Conservation (phyloP, 1,140 invertebrate genomes). For the Sitodiplosis mosellana region DNA sequence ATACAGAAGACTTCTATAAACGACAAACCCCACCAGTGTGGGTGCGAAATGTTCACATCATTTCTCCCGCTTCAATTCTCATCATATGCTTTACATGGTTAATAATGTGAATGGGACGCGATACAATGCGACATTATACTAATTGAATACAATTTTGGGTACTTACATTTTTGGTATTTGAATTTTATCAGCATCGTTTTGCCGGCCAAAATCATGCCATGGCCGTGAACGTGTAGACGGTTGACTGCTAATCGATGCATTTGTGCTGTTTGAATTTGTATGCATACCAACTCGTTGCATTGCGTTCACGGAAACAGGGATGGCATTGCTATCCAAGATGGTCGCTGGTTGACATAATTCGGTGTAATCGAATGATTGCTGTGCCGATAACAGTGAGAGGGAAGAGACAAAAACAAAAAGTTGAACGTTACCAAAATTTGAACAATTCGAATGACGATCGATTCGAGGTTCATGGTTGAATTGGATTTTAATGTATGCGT, state of each 20-base stretch:
- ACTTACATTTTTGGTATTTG: conserved; percentile 97
- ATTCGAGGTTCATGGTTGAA: background rate
- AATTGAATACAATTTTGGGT: conserved; percentile 1
- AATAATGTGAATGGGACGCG: too few relatives aligned
- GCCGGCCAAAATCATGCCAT: conserved; percentile 81
- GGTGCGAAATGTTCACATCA: too few relatives aligned
- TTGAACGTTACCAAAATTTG: background rate
- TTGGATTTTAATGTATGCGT: too few relatives aligned
- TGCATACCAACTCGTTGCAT: conserved; percentile 22
- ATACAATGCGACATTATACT: background rate
- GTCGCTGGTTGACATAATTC: conserved; percentile 56
- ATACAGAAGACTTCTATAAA: too few relatives aligned
- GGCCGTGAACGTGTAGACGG: conserved; percentile 53
- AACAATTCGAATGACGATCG: background rate
- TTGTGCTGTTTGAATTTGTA: conserved; percentile 36
- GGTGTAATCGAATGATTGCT: conserved; percentile 71
- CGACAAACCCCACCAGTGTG: too few relatives aligned
- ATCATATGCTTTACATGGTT: too few relatives aligned
- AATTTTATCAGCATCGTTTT: conserved; percentile 87
- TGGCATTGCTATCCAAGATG: conserved; percentile 20
- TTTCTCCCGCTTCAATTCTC: too few relatives aligned
- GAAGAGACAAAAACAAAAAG: background rate
- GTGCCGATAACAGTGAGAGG: background rate
- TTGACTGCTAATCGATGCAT: conserved; percentile 28
- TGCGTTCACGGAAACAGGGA: conserved; percentile 23